Conservation (phyloP, 2,888 invertebrate genomes). For the Dryobotodes eremita region DNA sequence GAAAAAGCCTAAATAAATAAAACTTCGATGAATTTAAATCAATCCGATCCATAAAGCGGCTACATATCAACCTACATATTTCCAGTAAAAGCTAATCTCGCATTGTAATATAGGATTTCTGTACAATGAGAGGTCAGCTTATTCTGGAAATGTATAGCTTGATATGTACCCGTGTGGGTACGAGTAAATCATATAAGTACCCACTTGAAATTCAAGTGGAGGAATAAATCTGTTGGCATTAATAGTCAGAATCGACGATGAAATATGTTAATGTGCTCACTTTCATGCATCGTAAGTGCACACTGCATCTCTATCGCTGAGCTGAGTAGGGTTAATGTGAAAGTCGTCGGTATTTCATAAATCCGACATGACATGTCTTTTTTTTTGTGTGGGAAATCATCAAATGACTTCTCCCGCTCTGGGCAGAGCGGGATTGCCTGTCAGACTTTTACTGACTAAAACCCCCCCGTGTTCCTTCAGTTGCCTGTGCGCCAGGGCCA, state of each 20-base stretch:
- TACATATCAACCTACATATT: background rate
- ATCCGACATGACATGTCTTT: background rate
- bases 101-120: no score
- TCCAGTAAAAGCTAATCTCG: no score
- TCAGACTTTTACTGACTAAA: no score
- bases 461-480: no score
- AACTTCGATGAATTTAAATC: conserved; percentile 58
- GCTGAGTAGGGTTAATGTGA: background rate
- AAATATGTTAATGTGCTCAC: conserved; percentile 36
- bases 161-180: no score
- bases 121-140: no score
- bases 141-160: no score
- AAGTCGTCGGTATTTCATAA: conserved; percentile 13
- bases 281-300: conserved; percentile 39
- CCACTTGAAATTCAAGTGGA: conserved; percentile 16
- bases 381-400: no score
- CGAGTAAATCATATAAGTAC: conserved; percentile 11
- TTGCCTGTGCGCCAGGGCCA: no score
- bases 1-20: conserved; percentile 54
- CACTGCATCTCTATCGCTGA: conserved; percentile 33
- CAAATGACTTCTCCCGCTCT: no score
- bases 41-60: conserved; percentile 35
- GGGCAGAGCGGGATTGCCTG: no score
- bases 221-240: conserved; percentile 46
- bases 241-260: conserved; percentile 30